Evolutionary conservation across 2,113 vertebrate species (phyloP), one percentile per base, ranked within the genome.

Genomic region (Thalassarche chlororhynchos): DNA sequence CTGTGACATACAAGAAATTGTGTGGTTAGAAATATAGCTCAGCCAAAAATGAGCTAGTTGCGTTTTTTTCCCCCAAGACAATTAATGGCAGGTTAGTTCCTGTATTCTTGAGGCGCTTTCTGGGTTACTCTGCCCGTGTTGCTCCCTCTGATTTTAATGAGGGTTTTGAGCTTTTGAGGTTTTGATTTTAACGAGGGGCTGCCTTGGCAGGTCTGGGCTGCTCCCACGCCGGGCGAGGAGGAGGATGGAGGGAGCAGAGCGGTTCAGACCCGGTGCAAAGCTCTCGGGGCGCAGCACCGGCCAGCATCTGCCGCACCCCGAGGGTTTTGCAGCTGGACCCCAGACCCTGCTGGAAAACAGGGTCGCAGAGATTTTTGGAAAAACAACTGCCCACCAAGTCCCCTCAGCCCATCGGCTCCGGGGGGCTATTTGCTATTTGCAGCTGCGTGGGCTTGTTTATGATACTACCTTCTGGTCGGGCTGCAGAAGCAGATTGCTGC

Each of bases 261-360:
- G 25, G 20, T 6, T 38, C 78, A 69, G 44, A 36, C 3, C 28
- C 4, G 0, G 12, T 1, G 0, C 1, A 1, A 16, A 40, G 19
- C 77, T 46, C 47, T 69, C 2, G 3, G 49, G 42, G 61, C 1
- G 0, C 66, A 13, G 61, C 66, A 31, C 34, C 1, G 12, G 34
- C 32, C 8, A 2, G 38, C 2, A 0, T 8, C 23, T 46, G 20
- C 65, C 68, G 64, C 38, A 9, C 12, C 5, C 36, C 2, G 42
- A 23, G 77, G 72, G 66, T 21, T 66, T 34, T 13, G 25, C 14
- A 8, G 28, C 44, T 4, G 14, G 31, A 32, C 36, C 32, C 62
- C 61, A 40, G 25, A 14, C 14, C 20, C 38, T 12, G 14, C 28
- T 31, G 3, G 38, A 4, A 24, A 36, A 38, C 31, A 4, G 8